A percentile compares a stretch with the other conserved stretches of the same genome.
phyloP scores from a whole-genome alignment of 2,113 vertebrate genomes.

The Gnathonemus longibarbis region DNA sequence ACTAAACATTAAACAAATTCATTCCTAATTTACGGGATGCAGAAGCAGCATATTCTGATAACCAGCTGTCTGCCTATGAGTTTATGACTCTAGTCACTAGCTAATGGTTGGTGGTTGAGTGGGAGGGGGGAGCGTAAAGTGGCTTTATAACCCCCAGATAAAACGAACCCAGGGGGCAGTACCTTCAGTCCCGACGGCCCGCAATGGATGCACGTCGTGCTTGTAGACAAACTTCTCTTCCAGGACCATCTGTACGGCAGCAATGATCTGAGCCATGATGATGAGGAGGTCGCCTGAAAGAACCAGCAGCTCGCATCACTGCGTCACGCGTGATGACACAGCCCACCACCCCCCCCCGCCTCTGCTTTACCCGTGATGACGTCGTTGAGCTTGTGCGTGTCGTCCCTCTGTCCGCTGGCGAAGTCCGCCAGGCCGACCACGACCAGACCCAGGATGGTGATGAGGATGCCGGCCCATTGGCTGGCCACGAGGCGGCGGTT shows the following conservation, averaged over 20 bases:
- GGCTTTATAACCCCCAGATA: background rate
- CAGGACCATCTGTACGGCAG: conserved; percentile 88
- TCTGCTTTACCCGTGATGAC: conserved; percentile 72
- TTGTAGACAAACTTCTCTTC: conserved; percentile 91
- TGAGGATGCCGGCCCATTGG: conserved; percentile 82
- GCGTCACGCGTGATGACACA: no score
- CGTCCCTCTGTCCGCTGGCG: conserved; percentile 42
- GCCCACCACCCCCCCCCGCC: background rate
- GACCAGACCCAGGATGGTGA: conserved; percentile 82
- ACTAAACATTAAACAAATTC: background rate
- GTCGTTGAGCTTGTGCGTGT: conserved; percentile 68
- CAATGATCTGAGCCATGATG: conserved; percentile 83
- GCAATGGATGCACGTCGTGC: conserved; percentile 81
- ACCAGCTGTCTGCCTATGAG: background rate
- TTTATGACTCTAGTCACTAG: background rate
- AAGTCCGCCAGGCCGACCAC: conserved; percentile 83
- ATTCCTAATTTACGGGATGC: background rate
- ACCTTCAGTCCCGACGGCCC: conserved; percentile 87
- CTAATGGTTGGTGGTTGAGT: background rate
- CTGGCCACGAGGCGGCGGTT: conserved; percentile 63
- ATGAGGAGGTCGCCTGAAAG: conserved; percentile 80
- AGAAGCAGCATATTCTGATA: background rate
- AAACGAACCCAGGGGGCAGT: background rate
- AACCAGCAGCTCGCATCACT: no score
- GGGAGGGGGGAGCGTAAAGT: background rate